These are phyloP conservation scores for Cirrhinus mrigala DNA, from an alignment of 2,797 vertebrate species.

Conservation along the genomic window DNA sequence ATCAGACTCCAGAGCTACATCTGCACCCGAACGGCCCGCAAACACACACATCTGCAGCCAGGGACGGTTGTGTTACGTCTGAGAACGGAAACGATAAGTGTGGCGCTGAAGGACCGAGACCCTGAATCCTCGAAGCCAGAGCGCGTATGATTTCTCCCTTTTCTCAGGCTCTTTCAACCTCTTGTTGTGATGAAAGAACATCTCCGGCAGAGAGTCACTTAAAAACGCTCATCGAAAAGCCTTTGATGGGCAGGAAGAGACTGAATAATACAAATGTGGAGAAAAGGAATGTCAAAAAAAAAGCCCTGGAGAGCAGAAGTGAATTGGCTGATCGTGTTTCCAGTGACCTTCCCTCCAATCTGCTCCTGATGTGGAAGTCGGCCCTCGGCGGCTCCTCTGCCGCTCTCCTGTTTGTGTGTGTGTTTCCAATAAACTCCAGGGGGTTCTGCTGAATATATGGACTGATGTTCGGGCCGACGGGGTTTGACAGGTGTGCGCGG, in stretches of 20 bases:
- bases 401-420: constrained; percentile 12
- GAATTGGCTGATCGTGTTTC: constrained; percentile 30
- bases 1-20: constrained; percentile 26
- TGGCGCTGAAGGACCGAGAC: constrained; percentile 11
- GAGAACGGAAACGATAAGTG: constrained; percentile 27
- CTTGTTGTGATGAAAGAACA: constrained; percentile 26
- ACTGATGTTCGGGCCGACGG: constrained; percentile 74
- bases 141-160: neutral
- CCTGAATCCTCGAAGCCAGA: constrained; percentile 20
- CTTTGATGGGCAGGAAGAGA: constrained; percentile 19
- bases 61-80: neutral
- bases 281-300: neutral
- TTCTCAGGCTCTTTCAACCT: neutral
- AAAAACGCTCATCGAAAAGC: neutral
- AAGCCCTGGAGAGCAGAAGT: neutral
- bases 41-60: constrained; percentile 36
- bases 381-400: neutral
- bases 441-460: constrained; percentile 75
- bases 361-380: constrained; percentile 23
- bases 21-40: neutral
- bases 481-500: constrained; percentile 78
- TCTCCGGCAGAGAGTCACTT: constrained; percentile 32
- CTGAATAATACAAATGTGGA: neutral
- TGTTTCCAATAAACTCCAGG: constrained; percentile 70
- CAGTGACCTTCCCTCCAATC: constrained; percentile 13